phyloP scores from a whole-genome alignment of 2,113 vertebrate species.

The Anthoscopus minutus region DNA sequence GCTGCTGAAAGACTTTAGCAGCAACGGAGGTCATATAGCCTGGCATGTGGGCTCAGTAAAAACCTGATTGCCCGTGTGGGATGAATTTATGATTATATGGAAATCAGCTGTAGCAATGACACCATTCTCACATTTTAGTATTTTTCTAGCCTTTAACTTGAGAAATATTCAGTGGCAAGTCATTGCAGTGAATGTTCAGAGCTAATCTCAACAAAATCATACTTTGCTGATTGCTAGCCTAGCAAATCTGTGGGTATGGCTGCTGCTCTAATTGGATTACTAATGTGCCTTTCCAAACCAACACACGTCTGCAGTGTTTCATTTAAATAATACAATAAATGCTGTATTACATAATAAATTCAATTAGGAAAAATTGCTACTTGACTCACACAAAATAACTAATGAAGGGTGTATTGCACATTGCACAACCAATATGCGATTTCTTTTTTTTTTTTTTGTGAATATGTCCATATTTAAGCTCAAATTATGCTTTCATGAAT shows the following conservation, averaged over 20 bases:
- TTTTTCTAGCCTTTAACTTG: conserved; percentile 5
- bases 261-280: conserved; percentile 4
- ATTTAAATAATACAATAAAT: background rate
- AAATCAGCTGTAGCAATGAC: background rate
- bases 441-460: background rate
- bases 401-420: background rate
- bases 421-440: background rate
- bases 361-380: background rate
- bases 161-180: background rate
- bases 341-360: background rate
- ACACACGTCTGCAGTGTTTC: background rate
- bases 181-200: background rate
- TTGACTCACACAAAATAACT: background rate
- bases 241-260: background rate
- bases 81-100: background rate
- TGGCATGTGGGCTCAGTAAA: background rate
- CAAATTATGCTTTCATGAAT: background rate
- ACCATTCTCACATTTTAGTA: background rate
- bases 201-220: background rate
- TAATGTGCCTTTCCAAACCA: conserved; percentile 37
- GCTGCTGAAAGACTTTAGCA: background rate
- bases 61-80: background rate
- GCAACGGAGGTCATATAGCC: background rate
- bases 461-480: background rate
- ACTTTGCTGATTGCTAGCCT: background rate